Evolutionary conservation across 2,113 vertebrate species (phyloP).

Genomic region (Forbesichthys agassizii): DNA sequence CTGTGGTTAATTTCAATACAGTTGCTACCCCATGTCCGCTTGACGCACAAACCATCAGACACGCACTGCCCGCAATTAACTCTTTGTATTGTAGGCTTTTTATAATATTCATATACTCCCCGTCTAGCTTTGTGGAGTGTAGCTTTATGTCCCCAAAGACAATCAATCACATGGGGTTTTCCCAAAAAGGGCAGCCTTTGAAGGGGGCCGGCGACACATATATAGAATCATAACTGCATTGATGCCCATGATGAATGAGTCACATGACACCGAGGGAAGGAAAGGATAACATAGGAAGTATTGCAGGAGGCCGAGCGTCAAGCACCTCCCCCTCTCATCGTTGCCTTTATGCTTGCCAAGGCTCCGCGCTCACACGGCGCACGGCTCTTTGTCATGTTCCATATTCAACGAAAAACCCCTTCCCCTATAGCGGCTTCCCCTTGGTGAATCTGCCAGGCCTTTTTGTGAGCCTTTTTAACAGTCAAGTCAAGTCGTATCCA

Average conservation of each 20-base stretch:
- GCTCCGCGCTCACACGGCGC: slow-evolving; percentile 46
- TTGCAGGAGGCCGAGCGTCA: slow-evolving; percentile 72
- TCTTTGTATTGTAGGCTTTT: too few species aligned
- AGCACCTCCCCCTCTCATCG: slow-evolving; percentile 31
- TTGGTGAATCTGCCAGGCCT: neutral
- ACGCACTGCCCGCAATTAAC: too few species aligned
- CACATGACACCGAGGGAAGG: slow-evolving; percentile 36
- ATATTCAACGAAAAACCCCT: slow-evolving; percentile 26
- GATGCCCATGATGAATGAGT: slow-evolving; percentile 56
- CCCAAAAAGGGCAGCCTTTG: too few species aligned
- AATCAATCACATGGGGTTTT: too few species aligned
- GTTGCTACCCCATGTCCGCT: too few species aligned
- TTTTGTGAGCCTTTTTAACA: neutral
- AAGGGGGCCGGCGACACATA: slow-evolving; percentile 33
- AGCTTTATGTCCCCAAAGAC: too few species aligned
- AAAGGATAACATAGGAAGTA: slow-evolving; percentile 22
- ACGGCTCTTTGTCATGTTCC: slow-evolving; percentile 34
- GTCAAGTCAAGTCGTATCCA: too few species aligned
- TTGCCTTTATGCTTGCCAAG: neutral
- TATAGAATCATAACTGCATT: slow-evolving; percentile 61
- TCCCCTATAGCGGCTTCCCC: slow-evolving; percentile 7
- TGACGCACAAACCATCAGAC: too few species aligned
- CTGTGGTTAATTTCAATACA: too few species aligned
- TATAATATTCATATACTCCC: too few species aligned
- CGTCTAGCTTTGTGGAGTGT: too few species aligned